Evolutionary conservation across 2,113 vertebrate species (phyloP).

Genomic region (Ciconia stormi): DNA sequence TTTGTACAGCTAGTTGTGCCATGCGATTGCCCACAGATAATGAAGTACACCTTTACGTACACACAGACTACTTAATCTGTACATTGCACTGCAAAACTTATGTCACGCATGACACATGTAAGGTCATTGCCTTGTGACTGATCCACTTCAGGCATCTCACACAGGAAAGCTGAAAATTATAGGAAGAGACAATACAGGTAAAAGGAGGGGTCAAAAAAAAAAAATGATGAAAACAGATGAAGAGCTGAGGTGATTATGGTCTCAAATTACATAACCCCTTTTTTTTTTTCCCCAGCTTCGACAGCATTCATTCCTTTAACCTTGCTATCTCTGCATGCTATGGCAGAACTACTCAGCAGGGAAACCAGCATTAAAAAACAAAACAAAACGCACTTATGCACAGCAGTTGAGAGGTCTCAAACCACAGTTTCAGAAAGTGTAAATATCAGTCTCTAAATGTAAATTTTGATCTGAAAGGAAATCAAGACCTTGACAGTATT

Average conservation of each 20-base stretch:
- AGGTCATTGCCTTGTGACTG: not conserved
- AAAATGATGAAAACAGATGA: not conserved
- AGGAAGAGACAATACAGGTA: no score
- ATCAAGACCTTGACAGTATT: not conserved
- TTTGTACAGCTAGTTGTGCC: not conserved
- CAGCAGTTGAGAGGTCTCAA: not conserved
- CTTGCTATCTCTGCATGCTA: no score
- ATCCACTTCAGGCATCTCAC: not conserved
- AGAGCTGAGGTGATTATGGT: not conserved
- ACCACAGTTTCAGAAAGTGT: not conserved
- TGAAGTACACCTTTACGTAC: not conserved
- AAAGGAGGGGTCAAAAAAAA: not conserved
- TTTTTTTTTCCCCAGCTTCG: not conserved
- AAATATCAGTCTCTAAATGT: not conserved
- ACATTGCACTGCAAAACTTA: not conserved
- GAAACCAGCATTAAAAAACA: not conserved
- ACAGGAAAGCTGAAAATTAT: not conserved
- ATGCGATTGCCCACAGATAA: not conserved
- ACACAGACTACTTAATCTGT: not conserved
- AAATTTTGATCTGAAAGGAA: not conserved
- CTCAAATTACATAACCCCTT: not conserved
- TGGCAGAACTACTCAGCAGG: not conserved
- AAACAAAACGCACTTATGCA: not conserved
- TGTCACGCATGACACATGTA: no score
- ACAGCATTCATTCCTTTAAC: not conserved